phyloP scores from a whole-genome alignment of 2,888 invertebrate genomes.

The Proisotoma minuta region DNA sequence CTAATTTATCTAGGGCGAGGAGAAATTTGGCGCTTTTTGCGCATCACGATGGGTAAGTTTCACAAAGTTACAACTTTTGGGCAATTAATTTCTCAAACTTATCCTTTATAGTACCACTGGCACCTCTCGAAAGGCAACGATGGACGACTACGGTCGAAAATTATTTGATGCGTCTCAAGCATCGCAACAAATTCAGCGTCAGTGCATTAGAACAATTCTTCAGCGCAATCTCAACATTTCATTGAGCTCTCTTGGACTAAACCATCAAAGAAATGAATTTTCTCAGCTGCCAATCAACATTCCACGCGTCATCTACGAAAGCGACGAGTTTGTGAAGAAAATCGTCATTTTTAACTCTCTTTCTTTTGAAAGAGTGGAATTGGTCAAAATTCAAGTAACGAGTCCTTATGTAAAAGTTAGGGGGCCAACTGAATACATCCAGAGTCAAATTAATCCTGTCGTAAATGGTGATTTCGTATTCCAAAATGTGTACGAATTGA shows the following conservation, averaged over 20 bases:
- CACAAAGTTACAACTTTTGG: slow-evolving; percentile 56
- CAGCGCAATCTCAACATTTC: slow-evolving; percentile 1
- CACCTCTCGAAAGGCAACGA: slow-evolving; percentile 84
- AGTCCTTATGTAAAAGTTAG: slow-evolving; percentile 68
- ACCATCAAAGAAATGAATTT: slow-evolving; percentile 54
- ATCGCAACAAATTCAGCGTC: slow-evolving; percentile 18
- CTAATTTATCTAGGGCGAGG: slow-evolving; percentile 71
- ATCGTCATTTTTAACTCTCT: slow-evolving; percentile 79
- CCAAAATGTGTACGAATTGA: slow-evolving; percentile 55
- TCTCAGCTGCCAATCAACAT: slow-evolving; percentile 71
- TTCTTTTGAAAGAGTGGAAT: slow-evolving; percentile 70
- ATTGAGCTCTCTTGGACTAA: not conserved
- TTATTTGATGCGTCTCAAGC: slow-evolving; percentile 71
- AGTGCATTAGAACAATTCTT: slow-evolving; percentile 14
- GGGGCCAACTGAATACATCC: slow-evolving; percentile 53
- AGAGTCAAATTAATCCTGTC: slow-evolving; percentile 42
- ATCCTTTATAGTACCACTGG: slow-evolving; percentile 57
- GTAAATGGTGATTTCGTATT: slow-evolving; percentile 38
- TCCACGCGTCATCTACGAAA: slow-evolving; percentile 36
- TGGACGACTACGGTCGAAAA: slow-evolving; percentile 86
- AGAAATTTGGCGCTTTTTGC: slow-evolving; percentile 86
- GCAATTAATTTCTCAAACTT: not conserved
- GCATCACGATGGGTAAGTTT: slow-evolving; percentile 73
- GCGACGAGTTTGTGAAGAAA: slow-evolving; percentile 55
- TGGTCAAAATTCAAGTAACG: slow-evolving; percentile 67